These are phyloP conservation scores for Eupithecia vulgata DNA, from an alignment of 2,888 invertebrate genomes.

Conservation along the genomic window DNA sequence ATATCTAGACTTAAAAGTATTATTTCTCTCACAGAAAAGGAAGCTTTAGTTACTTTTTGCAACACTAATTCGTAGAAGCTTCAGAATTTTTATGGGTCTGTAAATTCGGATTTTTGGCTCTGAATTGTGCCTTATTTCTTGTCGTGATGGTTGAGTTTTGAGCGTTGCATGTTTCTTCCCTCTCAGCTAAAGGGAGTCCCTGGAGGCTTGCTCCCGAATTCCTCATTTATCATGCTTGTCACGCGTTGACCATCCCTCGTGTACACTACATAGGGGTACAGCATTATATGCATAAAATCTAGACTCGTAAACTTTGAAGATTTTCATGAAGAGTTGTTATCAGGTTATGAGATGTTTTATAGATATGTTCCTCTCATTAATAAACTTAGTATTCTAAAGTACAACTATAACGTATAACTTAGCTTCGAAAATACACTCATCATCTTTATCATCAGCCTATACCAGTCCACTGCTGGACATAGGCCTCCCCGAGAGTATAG, in stretches of 20 bases:
- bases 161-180: conserved; percentile 64
- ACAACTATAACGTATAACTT: background rate
- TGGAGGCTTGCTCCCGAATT: conserved; percentile 79
- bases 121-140: conserved; percentile 49
- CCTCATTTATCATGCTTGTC: conserved; percentile 83
- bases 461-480: no score
- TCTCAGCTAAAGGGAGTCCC: conserved; percentile 75
- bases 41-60: conserved; percentile 70
- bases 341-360: background rate
- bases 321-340: conserved; percentile 24
- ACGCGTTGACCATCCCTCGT: conserved; percentile 82
- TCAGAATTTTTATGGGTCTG: conserved; percentile 68
- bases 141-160: conserved; percentile 53
- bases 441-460: no score
- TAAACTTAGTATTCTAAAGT: background rate
- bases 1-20: conserved; percentile 43
- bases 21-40: conserved; percentile 50
- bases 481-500: no score
- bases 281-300: conserved; percentile 58
- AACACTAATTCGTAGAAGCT: conserved; percentile 73
- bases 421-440: background rate
- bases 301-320: conserved; percentile 50
- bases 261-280: conserved; percentile 67
- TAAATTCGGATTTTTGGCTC: conserved; percentile 46
- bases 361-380: background rate